Evolutionary conservation across 2,113 vertebrate species (phyloP), one percentile per base, ranked within the genome.

Genomic region (Clarias batrachus): DNA sequence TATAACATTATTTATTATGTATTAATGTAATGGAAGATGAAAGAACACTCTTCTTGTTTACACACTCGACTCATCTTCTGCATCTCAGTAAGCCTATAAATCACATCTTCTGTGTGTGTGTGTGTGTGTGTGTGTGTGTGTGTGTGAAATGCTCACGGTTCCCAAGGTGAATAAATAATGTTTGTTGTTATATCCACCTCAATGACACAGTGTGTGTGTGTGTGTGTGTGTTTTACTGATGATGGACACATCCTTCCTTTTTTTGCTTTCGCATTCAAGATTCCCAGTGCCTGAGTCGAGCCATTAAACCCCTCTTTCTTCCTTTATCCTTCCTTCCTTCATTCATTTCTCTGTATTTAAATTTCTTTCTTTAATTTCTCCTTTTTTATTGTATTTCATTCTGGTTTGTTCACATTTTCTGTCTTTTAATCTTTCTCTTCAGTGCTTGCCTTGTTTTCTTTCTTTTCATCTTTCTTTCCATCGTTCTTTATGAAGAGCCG

Each of bases 61-160:
- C 21, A n/a, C 10, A 30, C n/a, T 17, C 27, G 21, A 70, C 68
- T 83, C 81, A 16, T n/a, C 81, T 27, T 17, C 63, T 68, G 8
- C 6, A 7, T 8, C 65, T 66, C n/a, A 66, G 65, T 66, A n/a
- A 66, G 56, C 68, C 48, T 70, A 83, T 83, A 70, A 83, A 83
- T 56, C 37, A 14, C 81, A n/a, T 30, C 59, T 81, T 70, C 27
- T 70, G 66, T 33, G 66, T 71, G 68, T 71, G 68, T 71, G 68
- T 70, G 68, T 70, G 68, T 37, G 68, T 70, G 68, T 70, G 68
- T 73, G 70, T 78, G 76, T 81, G 27, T 23, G 78, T 37, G 78
- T n/a, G 30, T 63, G 79, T 41, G 33, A 52, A 48, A 74, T 74
- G 37, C 70, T 73, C 19, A 41, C 1, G 25, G 3, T 52, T 19